These are phyloP conservation scores for western clawed frog (Xenopus tropicalis) DNA, from an alignment of 2,113 vertebrate species.

Conservation along the genomic window UCB_Xtro_10.0 CM004448.2:92854501-92855000, in stretches of 20 bases:
- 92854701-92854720: conserved; percentile 55
- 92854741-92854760: conserved; percentile 64
- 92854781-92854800: conserved; percentile 69
- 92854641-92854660: conserved; percentile 52
- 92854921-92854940: conserved; percentile 28
- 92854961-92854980: conserved; percentile 65
- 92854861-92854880: conserved; percentile 61
- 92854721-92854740: conserved; percentile 61
- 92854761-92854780: conserved; percentile 65
- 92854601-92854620: conserved; percentile 52
- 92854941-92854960: conserved; percentile 49
- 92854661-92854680: conserved; percentile 42
- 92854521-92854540: conserved; percentile 76
- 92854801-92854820: conserved; percentile 55
- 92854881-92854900: conserved; percentile 62
- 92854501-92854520: conserved; percentile 75
- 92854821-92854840: conserved; percentile 52
- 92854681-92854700: conserved; percentile 45
- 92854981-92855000: conserved; percentile 60
- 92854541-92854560: conserved; percentile 76
- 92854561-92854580: conserved; percentile 69
- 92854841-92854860: conserved; percentile 63
- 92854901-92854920: conserved; percentile 60
- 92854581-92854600: conserved; percentile 57
- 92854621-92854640: conserved; percentile 60